These are phyloP conservation scores for Tokudaia muenninki DNA, from an alignment of 2,797 vertebrate genomes.

Conservation along the genomic window DNA sequence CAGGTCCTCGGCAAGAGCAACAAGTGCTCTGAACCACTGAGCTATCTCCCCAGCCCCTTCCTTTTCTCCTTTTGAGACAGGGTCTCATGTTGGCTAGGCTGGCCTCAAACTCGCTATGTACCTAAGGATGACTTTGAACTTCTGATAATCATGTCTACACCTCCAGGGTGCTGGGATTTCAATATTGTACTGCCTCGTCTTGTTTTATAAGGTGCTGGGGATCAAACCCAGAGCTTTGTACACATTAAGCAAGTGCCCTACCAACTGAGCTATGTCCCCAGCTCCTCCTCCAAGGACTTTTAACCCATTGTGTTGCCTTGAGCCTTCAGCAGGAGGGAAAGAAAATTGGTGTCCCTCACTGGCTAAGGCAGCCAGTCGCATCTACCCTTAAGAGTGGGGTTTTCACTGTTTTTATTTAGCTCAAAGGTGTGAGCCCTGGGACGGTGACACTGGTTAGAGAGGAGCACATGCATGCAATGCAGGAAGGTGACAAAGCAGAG, in stretches of 20 bases:
- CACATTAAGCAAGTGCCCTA: neutral
- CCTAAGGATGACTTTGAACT: neutral
- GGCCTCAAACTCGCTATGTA: neutral
- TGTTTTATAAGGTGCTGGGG: neutral
- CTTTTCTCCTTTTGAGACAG: neutral
- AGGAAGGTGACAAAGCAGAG: neutral
- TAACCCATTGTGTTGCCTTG: neutral
- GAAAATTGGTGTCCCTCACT: neutral
- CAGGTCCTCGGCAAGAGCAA: neutral
- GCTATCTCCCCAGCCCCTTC: neutral
- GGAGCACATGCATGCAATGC: neutral
- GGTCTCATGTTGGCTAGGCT: neutral
- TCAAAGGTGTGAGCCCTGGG: constrained; percentile 47
- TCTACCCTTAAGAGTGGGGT: constrained; percentile 20
- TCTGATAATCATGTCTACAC: neutral
- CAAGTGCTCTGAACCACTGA: neutral
- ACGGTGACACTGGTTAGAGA: neutral
- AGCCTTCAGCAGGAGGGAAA: neutral
- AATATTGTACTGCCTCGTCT: too few species aligned
- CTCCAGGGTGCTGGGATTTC: neutral
- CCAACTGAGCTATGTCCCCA: neutral
- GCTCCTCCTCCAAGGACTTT: neutral
- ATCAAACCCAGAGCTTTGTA: neutral
- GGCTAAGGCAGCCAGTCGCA: neutral
- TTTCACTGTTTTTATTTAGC: constrained; percentile 69